Conservation (phyloP, 2,113 vertebrate genomes). For the Gobius niger region DNA sequence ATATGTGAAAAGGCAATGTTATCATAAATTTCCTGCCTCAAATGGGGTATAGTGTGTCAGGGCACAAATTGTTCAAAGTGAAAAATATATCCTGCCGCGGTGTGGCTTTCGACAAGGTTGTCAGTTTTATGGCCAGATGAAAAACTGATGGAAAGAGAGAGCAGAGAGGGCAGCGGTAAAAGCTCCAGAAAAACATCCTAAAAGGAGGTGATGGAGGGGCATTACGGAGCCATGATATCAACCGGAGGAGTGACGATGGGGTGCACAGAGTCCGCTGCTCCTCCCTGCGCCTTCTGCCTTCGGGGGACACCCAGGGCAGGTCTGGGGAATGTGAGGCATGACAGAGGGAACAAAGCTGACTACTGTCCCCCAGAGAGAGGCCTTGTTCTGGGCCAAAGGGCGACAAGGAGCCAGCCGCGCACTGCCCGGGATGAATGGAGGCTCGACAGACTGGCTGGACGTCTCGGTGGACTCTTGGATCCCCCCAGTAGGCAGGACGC, state of each 20-base stretch:
- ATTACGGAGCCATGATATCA: slow-evolving; percentile 52
- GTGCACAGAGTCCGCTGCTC: slow-evolving; percentile 41
- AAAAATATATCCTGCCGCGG: slow-evolving; percentile 24
- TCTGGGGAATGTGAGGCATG: slow-evolving; percentile 77
- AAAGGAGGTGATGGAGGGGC: slow-evolving; percentile 6
- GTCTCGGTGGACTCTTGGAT: slow-evolving; percentile 53
- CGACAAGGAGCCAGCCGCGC: slow-evolving; percentile 61
- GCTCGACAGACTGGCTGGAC: slow-evolving; percentile 41
- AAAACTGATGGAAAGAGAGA: slow-evolving; percentile 37
- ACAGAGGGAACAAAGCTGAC: slow-evolving; percentile 72
- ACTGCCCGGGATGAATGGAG: slow-evolving; percentile 58
- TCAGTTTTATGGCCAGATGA: slow-evolving; percentile 41
- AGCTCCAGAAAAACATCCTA: slow-evolving; percentile 28
- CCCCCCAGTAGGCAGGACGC: slow-evolving; percentile 34
- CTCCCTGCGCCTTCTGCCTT: slow-evolving; percentile 64
- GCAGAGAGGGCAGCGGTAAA: slow-evolving; percentile 45
- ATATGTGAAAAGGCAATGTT: neutral
- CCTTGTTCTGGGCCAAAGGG: slow-evolving; percentile 63
- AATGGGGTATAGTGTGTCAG: slow-evolving; percentile 3
- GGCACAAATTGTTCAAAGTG: slow-evolving; percentile 15
- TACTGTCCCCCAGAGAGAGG: slow-evolving; percentile 77
- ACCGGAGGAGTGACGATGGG: slow-evolving; percentile 47
- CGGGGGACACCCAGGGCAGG: slow-evolving; percentile 65
- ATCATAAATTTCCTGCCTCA: neutral
- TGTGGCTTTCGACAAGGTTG: slow-evolving; percentile 32